Evolutionary conservation across 2,113 vertebrate species (phyloP).

Genomic region (Physeter macrocephalus): DNA sequence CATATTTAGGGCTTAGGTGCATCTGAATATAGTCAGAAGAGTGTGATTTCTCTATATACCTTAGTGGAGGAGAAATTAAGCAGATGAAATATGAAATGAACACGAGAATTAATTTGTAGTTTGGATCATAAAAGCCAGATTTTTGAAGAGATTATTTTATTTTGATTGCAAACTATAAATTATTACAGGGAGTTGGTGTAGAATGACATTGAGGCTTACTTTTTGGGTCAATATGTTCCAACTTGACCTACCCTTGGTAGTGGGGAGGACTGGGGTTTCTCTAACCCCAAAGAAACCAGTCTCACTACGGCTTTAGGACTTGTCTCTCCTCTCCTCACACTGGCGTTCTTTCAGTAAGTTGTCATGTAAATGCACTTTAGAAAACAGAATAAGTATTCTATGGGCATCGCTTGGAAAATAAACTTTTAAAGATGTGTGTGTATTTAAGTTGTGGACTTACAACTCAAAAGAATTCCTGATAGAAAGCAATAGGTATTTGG

Average conservation of each 20-base stretch:
- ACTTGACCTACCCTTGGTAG: background rate
- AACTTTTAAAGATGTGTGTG: slow-evolving; percentile 15
- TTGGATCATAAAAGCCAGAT: background rate
- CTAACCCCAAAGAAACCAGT: background rate
- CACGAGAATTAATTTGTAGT: slow-evolving; percentile 32
- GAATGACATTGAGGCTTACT: background rate
- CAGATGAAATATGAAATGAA: slow-evolving; percentile 2
- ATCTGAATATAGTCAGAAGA: background rate
- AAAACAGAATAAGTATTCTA: slow-evolving; percentile 34
- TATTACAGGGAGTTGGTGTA: slow-evolving; percentile 32
- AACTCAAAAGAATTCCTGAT: slow-evolving; percentile 27
- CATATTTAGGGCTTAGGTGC: background rate
- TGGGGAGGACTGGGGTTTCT: background rate
- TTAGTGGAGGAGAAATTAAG: background rate
- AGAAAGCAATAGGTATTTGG: slow-evolving; percentile 50
- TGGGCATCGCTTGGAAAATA: slow-evolving; percentile 23
- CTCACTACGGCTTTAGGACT: background rate
- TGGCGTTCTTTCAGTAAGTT: slow-evolving; percentile 4
- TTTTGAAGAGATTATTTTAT: slow-evolving; percentile 36
- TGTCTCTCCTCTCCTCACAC: background rate
- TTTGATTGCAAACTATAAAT: slow-evolving; percentile 35
- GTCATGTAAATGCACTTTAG: slow-evolving; percentile 10
- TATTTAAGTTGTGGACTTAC: background rate
- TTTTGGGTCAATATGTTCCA: slow-evolving; percentile 51
- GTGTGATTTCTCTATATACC: background rate